Base-by-base conservation (phyloP, 2,888 invertebrate genomes). In the Eudemis profundana region DNA sequence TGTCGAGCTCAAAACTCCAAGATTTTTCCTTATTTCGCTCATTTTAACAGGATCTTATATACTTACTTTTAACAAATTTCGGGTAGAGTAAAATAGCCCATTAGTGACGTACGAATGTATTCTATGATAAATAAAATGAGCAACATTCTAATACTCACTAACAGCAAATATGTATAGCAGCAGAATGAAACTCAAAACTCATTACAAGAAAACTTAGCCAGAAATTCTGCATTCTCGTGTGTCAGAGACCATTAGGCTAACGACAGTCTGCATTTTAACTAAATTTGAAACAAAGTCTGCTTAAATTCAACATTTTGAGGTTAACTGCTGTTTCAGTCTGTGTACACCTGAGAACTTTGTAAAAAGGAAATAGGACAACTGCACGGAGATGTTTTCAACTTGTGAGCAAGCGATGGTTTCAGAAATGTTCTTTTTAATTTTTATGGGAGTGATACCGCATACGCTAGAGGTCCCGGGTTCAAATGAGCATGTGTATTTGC, bases 191-290 rank as follows among this genome's bases (percentile, higher is more conserved):
- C 38, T 38, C 36, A 12, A 21, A 38, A 53, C 50, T 33, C 19
- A 50, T 33, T n/a, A 12, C 12, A 15, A 33, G 12, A 19, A 36
- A 51, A 51, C 36, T 19, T 33, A 21, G 21, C 21, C 21, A 36
- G 51, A 47, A 27, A 47, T 27, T 47, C 27, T 23, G 27, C 21
- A 38, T 53, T 53, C 44, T 44, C 56, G 42, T 44, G 29, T 56
- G 56, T 56, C 56, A 29, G 56, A 42, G 1, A 17, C 44, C 56
- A 56, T 56, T 56, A 56, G 42, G 19, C 29, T 56, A 56, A 56
- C 56, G 56, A 56, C 56, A 21, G 23, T 56, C 29, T 56, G 56
- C 17, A 56, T 44, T 56, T 56, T 56, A 56, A 44, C 42, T 19
- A 29, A 56, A 56, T 56, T 56, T 19, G 3, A 44, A 56, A 44